Percentiles rank a stretch among this genome's conserved stretches.
Conservation (phyloP, 1,140 invertebrate species). For the Pseudomyrmex dendroicus region DNA sequence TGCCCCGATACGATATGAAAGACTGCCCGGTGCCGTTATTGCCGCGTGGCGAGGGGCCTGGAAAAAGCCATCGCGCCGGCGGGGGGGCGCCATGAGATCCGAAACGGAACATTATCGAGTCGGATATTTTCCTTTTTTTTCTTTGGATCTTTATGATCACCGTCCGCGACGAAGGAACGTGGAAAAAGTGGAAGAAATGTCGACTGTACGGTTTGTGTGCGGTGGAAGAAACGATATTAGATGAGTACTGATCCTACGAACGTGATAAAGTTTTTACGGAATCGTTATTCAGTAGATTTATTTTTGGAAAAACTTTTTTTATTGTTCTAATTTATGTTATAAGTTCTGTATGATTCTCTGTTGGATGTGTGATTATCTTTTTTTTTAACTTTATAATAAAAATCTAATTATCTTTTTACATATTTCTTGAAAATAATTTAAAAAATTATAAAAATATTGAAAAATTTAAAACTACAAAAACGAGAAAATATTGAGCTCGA, state of each 20-base stretch:
- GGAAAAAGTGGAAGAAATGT: constrained; percentile 22
- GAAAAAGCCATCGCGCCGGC: constrained; percentile 56
- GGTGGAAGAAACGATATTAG: constrained; percentile 5
- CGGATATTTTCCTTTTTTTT: constrained; percentile 69
- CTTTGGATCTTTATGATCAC: constrained; percentile 71
- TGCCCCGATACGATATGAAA: constrained; percentile 81
- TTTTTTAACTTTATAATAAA: neutral
- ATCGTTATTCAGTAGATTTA: constrained; percentile 4
- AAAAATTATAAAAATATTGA: too few species aligned
- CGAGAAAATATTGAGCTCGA: neutral
- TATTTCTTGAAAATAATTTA: too few species aligned
- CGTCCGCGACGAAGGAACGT: constrained; percentile 26
- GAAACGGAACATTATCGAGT: constrained; percentile 69
- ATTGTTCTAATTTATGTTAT: neutral
- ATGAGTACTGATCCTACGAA: neutral
- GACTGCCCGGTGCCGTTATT: constrained; percentile 74
- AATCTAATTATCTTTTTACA: too few species aligned
- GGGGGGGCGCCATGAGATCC: constrained; percentile 54
- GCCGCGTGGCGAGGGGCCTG: constrained; percentile 60
- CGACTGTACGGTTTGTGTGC: constrained; percentile 14
- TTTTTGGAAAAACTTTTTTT: neutral
- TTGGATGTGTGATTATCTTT: neutral
- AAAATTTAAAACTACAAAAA: too few species aligned
- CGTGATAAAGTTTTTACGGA: constrained; percentile 7
- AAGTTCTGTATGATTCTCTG: neutral